These are phyloP conservation scores for Spodoptera frugiperda DNA, from an alignment of 1,140 invertebrate genomes.

Conservation along the genomic window DNA sequence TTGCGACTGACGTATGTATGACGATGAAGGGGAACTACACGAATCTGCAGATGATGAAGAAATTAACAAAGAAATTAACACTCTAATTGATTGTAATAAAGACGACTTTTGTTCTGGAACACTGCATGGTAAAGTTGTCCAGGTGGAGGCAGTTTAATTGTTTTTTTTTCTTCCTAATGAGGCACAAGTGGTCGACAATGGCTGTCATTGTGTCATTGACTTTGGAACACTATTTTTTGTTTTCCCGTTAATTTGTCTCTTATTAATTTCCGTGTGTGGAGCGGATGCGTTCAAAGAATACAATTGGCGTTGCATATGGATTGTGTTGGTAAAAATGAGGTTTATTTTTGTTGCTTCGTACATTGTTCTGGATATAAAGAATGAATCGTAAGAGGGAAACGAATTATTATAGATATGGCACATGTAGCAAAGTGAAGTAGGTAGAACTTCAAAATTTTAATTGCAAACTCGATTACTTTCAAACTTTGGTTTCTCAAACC, in stretches of 20 bases:
- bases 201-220: constrained; percentile 74
- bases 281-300: constrained; percentile 53
- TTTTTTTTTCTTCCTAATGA: constrained; percentile 82
- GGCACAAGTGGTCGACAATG: constrained; percentile 78
- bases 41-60: constrained; percentile 40
- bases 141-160: constrained; percentile 72
- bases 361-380: constrained; percentile 11
- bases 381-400: background rate
- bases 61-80: constrained; percentile 44
- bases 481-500: too few relatives aligned
- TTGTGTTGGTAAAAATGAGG: constrained; percentile 35
- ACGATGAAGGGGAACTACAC: constrained; percentile 49
- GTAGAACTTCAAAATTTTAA: too few relatives aligned
- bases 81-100: constrained; percentile 56
- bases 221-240: constrained; percentile 62
- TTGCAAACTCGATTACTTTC: too few relatives aligned
- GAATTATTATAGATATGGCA: background rate
- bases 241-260: constrained; percentile 65
- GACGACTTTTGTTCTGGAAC: constrained; percentile 1
- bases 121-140: constrained; percentile 49
- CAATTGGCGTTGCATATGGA: constrained; percentile 48
- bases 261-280: constrained; percentile 62
- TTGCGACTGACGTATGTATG: constrained; percentile 70
- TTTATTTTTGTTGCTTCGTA: constrained; percentile 12
- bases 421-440: too few relatives aligned